These are phyloP conservation scores for Drosophila sechellia DNA, from an alignment of 1,140 invertebrate genomes.

Conservation along the genomic window DNA sequence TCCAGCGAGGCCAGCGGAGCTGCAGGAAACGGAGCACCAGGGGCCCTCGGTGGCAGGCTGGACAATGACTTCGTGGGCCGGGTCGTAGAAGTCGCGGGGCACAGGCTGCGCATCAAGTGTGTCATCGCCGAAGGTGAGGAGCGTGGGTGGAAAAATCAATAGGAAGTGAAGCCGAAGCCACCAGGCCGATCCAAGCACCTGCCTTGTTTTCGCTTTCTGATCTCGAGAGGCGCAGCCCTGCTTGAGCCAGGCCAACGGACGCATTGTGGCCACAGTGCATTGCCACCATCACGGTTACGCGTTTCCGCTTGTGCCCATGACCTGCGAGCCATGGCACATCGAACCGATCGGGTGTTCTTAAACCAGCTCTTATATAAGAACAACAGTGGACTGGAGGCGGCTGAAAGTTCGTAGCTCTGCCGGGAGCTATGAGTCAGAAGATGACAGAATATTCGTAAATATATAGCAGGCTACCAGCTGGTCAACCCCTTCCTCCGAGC, in stretches of 20 bases:
- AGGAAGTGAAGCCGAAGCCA: constrained; percentile 32
- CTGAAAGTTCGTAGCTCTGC: not conserved
- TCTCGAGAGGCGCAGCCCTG: constrained; percentile 21
- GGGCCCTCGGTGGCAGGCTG: constrained; percentile 72
- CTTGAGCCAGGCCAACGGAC: not conserved
- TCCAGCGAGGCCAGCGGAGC: constrained; percentile 80
- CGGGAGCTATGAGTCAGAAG: not conserved
- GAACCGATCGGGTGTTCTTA: not conserved
- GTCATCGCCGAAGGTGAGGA: constrained; percentile 95
- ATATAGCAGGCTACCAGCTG: not conserved
- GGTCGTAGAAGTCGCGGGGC: constrained; percentile 93
- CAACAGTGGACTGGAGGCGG: too few species aligned
- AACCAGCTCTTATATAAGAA: constrained; percentile 32
- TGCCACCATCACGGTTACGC: not conserved
- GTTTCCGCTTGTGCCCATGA: constrained; percentile 27
- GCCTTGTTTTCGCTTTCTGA: constrained; percentile 65
- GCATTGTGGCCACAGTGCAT: not conserved
- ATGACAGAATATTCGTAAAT: not conserved
- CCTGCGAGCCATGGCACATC: constrained; percentile 42
- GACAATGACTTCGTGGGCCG: constrained; percentile 97
- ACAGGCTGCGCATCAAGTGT: constrained; percentile 94
- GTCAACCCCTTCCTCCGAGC: not conserved
- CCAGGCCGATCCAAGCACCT: not conserved
- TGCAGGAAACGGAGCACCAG: constrained; percentile 22
- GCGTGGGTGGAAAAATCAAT: constrained; percentile 55